Conservation (phyloP, 2,888 invertebrate genomes). For the Arge pagana region DNA sequence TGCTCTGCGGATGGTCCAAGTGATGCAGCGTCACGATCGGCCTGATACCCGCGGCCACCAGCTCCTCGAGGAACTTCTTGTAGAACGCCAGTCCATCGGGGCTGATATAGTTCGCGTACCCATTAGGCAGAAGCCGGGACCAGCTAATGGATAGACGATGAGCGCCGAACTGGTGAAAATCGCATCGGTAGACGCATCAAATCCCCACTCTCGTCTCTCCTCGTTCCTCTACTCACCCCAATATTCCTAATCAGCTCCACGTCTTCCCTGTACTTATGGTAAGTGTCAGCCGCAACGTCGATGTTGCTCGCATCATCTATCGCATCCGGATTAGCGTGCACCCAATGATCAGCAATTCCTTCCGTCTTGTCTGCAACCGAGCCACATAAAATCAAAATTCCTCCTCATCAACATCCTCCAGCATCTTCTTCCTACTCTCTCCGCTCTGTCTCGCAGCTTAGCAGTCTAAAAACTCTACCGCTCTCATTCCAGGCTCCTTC, state of each 20-base stretch:
- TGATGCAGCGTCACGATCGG: constrained; percentile 66
- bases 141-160: too few species aligned
- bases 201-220: too few species aligned
- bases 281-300: constrained; percentile 70
- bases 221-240: constrained; percentile 58
- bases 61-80: constrained; percentile 72
- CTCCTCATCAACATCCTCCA: too few species aligned
- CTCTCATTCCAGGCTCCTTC: constrained; percentile 68
- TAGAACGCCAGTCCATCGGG: constrained; percentile 76
- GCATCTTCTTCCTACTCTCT: too few species aligned
- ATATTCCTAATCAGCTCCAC: constrained; percentile 63
- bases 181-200: neutral
- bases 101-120: constrained; percentile 65
- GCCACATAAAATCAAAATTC: too few species aligned
- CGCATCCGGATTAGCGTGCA: constrained; percentile 61
- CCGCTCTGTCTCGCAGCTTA: too few species aligned
- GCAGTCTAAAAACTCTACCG: too few species aligned
- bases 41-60: constrained; percentile 63
- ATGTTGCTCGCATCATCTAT: constrained; percentile 65
- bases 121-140: constrained; percentile 38
- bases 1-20: constrained; percentile 63
- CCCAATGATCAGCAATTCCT: constrained; percentile 72
- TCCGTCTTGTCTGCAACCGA: constrained; percentile 63
- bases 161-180: constrained; percentile 29
- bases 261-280: constrained; percentile 67